Evolutionary conservation across 2,888 invertebrate genomes (phyloP), one percentile per base, ranked within the genome.

Genomic region (Entomobrya multifasciata): DNA sequence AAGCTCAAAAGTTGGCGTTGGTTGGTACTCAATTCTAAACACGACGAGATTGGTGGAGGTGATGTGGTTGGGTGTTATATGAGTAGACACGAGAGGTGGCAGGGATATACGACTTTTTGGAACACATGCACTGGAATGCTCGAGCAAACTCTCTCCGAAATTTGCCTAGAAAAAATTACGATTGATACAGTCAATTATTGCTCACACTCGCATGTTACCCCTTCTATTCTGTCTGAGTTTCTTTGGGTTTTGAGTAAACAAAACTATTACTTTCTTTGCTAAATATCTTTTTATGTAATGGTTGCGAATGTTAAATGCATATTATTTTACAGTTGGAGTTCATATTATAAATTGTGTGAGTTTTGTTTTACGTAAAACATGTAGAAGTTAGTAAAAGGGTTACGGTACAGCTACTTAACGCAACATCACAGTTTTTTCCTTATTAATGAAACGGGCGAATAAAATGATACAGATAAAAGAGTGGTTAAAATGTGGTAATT

Each of bases 141-240:
- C 95, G 94, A 90, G 94, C 94, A 92, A 95, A 95, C 92, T 95
- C 95, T 89, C 95, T 94, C 10, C 95, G 94, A 92, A 95, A 95
- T 93, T 95, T 95, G 86, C 95, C 96, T 95, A 94, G 10, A 94
- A 94, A 93, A 27, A 49, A 49, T 49, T 49, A 49, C n/a, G 49
- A 49, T 15, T 10, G n/a, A n/a, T n/a, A n/a, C n/a, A n/a, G n/a
- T 49, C n/a, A 15, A 15, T 15, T 8, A 15, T 3, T 11, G 4
- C n/a, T 49, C 49, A 10, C 49, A 49, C 49, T 15, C 49, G n/a
- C 49, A n/a, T 49, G 8, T 49, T 49, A 49, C 15, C n/a, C n/a
- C n/a, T 49, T 49, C 10, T 49, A 49, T 11, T n/a, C n/a, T n/a
- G n/a, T n/a, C n/a, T n/a, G n/a, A n/a, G n/a, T n/a, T n/a, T n/a